Percentiles rank a stretch among this genome's conserved stretches.
Evolutionary conservation across 2,113 vertebrate genomes (phyloP).

Genomic region (Mus pahari): DNA sequence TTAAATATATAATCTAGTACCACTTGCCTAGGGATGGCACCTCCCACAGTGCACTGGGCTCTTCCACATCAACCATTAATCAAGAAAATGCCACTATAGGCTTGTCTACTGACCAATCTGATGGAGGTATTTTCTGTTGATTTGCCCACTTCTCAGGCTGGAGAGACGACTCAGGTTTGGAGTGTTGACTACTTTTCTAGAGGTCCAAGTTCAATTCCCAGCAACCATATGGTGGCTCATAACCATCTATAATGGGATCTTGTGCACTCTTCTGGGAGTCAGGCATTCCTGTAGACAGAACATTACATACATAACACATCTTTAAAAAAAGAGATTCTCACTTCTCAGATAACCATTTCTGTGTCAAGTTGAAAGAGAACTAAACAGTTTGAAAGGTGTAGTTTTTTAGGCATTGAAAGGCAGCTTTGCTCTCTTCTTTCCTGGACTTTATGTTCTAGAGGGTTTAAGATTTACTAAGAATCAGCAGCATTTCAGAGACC

Average conservation of each 20-base stretch:
- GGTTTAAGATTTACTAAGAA: slow-evolving; percentile 49
- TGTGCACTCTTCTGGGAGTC: too few species aligned
- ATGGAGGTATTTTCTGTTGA: background rate
- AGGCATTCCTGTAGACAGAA: too few species aligned
- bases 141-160: too few species aligned
- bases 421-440: slow-evolving; percentile 6
- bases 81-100: background rate
- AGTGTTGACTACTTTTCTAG: too few species aligned
- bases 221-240: too few species aligned
- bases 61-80: background rate
- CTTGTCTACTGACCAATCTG: background rate
- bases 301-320: too few species aligned
- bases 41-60: background rate
- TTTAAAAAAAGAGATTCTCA: background rate
- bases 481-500: background rate
- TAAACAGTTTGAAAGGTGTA: slow-evolving; percentile 20
- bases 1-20: background rate
- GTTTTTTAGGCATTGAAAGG: background rate
- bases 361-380: background rate
- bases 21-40: background rate
- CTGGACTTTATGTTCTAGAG: slow-evolving; percentile 36
- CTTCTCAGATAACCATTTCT: background rate
- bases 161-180: too few species aligned
- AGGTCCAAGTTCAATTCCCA: too few species aligned
- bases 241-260: too few species aligned